Conservation (phyloP, 1,140 invertebrate genomes). For the Cydia pomonella region DNA sequence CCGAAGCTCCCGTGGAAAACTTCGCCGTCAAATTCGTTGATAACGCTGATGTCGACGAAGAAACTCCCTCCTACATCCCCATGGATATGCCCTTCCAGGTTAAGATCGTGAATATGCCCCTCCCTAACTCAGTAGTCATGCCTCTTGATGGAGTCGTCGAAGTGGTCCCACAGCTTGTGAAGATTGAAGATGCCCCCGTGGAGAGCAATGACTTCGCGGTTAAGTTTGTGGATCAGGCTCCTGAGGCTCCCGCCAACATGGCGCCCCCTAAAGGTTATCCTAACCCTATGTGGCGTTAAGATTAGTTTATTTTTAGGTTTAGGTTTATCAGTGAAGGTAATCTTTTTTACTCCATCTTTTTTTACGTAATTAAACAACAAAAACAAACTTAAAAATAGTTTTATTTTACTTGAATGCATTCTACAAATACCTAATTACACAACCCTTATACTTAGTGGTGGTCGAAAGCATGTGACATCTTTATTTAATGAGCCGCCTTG, state of each 20-base stretch:
- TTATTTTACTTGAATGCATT: too few species aligned
- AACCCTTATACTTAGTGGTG: too few species aligned
- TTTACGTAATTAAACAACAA: too few species aligned
- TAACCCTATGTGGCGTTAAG: slow-evolving; percentile 37
- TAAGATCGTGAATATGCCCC: neutral
- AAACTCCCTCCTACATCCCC: slow-evolving; percentile 16
- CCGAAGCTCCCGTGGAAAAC: slow-evolving; percentile 12
- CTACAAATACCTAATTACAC: too few species aligned
- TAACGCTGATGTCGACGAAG: slow-evolving; percentile 7
- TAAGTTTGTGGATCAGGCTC: slow-evolving; percentile 28
- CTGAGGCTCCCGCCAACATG: neutral
- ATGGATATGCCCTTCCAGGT: neutral
- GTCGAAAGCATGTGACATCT: too few species aligned
- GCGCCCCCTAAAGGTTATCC: slow-evolving; percentile 34
- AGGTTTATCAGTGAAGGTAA: neutral
- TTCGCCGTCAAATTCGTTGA: slow-evolving; percentile 5
- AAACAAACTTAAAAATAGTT: too few species aligned
- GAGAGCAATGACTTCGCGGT: slow-evolving; percentile 13
- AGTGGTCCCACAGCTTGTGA: neutral
- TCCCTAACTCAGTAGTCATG: neutral
- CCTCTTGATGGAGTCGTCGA: neutral
- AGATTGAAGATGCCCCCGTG: neutral
- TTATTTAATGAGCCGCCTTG: too few species aligned
- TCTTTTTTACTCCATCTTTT: too few species aligned
- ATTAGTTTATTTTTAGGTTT: slow-evolving; percentile 14